phyloP scores from a whole-genome alignment of 2,888 invertebrate genomes.

The Hipparchia semele region DNA sequence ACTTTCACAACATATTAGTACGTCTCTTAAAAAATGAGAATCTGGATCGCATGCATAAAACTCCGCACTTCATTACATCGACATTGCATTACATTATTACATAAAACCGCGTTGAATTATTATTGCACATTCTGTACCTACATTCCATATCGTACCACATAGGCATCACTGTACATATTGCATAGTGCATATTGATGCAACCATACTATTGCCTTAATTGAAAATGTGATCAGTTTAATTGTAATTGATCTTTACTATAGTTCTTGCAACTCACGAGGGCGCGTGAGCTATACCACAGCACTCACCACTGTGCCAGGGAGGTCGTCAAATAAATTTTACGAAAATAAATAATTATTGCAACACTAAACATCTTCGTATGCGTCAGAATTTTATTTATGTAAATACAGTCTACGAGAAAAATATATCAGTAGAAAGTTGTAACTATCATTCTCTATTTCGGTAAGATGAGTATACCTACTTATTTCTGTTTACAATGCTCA shows the following conservation, averaged over 20 bases:
- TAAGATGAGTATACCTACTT: background rate
- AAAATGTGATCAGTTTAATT: slow-evolving; percentile 8
- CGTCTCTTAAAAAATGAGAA: too few relatives aligned
- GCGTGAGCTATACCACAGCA: too few relatives aligned
- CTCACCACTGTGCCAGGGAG: too few relatives aligned
- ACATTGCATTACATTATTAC: background rate
- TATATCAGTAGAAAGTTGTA: background rate
- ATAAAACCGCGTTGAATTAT: background rate
- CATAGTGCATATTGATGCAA: slow-evolving; percentile 9
- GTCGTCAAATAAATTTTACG: too few relatives aligned
- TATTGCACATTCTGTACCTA: slow-evolving; percentile 1
- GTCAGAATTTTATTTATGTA: too few relatives aligned
- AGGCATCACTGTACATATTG: slow-evolving; percentile 1
- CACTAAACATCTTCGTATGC: too few relatives aligned
- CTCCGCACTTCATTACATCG: background rate
- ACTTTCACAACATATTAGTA: too few relatives aligned
- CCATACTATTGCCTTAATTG: slow-evolving; percentile 12
- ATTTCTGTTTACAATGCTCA: slow-evolving; percentile 8
- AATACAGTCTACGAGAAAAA: background rate
- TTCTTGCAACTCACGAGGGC: too few relatives aligned
- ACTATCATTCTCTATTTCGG: background rate
- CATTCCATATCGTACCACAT: background rate
- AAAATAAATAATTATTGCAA: background rate
- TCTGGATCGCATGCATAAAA: too few relatives aligned
- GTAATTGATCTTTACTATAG: too few relatives aligned